Percentiles rank a stretch among this genome's conserved stretches.
phyloP scores from a whole-genome alignment of 2,113 vertebrate genomes.

The Gymnocephalus cernua region DNA sequence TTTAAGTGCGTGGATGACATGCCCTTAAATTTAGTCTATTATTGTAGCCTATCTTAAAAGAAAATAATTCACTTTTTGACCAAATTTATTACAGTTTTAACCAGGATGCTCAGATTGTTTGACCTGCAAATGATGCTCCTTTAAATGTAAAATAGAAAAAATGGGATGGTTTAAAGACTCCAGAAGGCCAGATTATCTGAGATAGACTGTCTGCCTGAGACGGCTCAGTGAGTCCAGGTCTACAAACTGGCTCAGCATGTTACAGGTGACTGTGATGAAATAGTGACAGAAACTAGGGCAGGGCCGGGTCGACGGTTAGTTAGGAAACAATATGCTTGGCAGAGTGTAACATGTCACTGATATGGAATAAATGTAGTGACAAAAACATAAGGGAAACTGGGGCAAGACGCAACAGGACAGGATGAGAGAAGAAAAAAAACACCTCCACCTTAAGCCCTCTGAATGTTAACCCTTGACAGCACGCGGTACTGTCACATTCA shows the following conservation, averaged over 20 bases:
- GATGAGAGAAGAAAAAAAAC: not conserved
- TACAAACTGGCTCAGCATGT: not conserved
- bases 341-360: not conserved
- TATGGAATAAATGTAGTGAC: no score
- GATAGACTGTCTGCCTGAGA: no score
- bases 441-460: not conserved
- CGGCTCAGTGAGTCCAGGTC: not conserved
- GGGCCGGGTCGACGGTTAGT: not conserved
- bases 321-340: not conserved
- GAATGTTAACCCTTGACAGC: not conserved
- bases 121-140: no score
- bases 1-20: no score
- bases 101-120: no score
- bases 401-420: not conserved
- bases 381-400: not conserved
- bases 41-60: no score
- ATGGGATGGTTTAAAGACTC: not conserved
- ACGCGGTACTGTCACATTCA: not conserved
- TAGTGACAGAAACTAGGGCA: not conserved
- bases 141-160: no score
- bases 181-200: no score
- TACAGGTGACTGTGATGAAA: not conserved
- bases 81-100: no score
- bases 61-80: no score
- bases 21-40: no score